These are phyloP conservation scores for Henicopernis longicauda DNA, from an alignment of 2,113 vertebrate genomes.

Conservation along the genomic window DNA sequence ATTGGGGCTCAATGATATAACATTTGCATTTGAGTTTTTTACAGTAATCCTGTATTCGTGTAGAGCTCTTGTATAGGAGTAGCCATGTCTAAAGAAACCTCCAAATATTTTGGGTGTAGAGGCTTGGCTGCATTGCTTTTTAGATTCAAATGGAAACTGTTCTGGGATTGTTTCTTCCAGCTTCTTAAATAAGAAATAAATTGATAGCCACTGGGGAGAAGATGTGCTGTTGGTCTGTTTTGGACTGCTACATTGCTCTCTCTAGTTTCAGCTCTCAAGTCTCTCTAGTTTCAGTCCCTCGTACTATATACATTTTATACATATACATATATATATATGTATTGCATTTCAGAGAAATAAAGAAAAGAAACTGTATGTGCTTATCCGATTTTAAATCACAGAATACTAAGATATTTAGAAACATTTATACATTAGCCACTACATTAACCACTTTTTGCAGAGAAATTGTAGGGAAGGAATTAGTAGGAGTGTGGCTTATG, in stretches of 20 bases:
- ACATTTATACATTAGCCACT: not conserved
- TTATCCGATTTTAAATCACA: not conserved
- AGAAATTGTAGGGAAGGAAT: not conserved
- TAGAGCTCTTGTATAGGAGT: not conserved
- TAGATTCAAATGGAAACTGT: not conserved
- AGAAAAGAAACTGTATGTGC: not conserved
- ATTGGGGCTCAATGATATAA: not conserved
- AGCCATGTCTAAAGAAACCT: not conserved
- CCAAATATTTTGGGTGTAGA: not conserved
- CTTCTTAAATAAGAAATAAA: not conserved
- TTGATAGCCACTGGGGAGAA: not conserved
- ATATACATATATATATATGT: not conserved
- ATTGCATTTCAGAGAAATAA: not conserved
- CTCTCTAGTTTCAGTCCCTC: not conserved
- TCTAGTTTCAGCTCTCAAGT: not conserved
- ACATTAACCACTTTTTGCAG: not conserved
- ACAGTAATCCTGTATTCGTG: not conserved
- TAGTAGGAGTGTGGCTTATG: not conserved
- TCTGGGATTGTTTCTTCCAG: not conserved
- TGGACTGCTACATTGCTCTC: not conserved
- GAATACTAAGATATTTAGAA: not conserved
- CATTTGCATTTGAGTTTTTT: not conserved
- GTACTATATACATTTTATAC: not conserved
- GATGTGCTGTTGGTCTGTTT: not conserved
- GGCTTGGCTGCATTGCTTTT: not conserved